Conservation (phyloP, 2,797 vertebrate species). For the Zenarchopterus dispar region DNA sequence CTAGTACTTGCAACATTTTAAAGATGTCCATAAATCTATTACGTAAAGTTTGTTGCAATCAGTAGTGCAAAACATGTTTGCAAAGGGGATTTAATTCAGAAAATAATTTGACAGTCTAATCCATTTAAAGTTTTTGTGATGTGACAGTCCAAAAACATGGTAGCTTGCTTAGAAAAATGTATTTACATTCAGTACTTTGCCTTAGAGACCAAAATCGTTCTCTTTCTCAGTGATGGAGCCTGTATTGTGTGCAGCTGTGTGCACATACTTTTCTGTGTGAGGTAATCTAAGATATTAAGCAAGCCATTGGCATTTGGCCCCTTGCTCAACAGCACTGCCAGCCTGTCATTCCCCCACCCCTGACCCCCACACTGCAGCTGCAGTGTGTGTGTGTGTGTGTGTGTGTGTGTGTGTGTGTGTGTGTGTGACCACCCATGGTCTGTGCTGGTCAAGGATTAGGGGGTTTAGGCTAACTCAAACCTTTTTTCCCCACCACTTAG, state of each 20-base stretch:
- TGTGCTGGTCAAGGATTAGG: slow-evolving; percentile 74
- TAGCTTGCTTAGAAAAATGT: background rate
- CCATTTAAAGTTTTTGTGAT: no score
- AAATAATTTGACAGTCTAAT: no score
- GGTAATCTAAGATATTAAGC: slow-evolving; percentile 31
- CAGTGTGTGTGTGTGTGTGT: slow-evolving; percentile 14
- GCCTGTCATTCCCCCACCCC: slow-evolving; percentile 28
- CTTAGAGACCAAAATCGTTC: background rate
- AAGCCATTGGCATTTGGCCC: slow-evolving; percentile 50
- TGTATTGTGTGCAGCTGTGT: background rate
- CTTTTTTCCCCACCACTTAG: slow-evolving; percentile 72
- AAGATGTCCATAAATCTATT: background rate
- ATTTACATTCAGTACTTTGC: background rate
- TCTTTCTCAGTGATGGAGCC: background rate
- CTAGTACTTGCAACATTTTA: background rate
- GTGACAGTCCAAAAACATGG: no score
- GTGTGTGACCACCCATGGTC: slow-evolving; percentile 79
- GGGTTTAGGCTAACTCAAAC: slow-evolving; percentile 74
- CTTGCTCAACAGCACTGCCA: slow-evolving; percentile 50
- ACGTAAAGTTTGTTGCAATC: background rate
- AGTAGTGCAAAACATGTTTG: no score
- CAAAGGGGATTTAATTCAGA: no score
- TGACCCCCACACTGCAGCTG: slow-evolving; percentile 60
- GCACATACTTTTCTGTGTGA: slow-evolving; percentile 30
- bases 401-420: slow-evolving; percentile 24